Evolutionary conservation across 2,113 vertebrate species (phyloP), one percentile per base, ranked within the genome.

Genomic region (Serilophus lunatus): DNA sequence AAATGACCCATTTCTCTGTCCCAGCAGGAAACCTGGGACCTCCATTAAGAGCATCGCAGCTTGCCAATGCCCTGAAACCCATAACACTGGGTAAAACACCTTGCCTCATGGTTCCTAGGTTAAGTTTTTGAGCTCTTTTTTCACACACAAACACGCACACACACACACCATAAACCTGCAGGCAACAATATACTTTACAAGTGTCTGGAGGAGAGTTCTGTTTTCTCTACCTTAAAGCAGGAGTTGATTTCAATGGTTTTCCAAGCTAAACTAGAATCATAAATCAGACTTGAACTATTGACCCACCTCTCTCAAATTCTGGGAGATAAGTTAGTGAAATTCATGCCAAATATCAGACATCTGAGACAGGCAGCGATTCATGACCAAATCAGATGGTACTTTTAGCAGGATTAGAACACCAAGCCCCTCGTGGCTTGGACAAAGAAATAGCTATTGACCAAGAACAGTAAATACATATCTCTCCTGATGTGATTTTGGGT

Each of bases 211-310:
- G 23, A 71, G 64, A n/a, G 17, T 68, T 86, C 74, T 84, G 38
- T 61, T 49, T 26, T 82, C 53, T 84, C 77, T 68, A 16, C 72
- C 69, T 65, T 84, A 86, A 72, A 57, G 57, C 57, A 92, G 65
- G 23, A 36, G 78, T 93, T 76, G 19, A 26, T 92, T 95, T 91
- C 86, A 93, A 86, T 92, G 28, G 61, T 82, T 96, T 96, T 81
- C 83, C 94, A 95, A 93, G 74, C 77, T 91, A 76, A 31, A 13
- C 65, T 91, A 36, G 49, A 74, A 89, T 85, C 53, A 87, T 77
- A 87, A 53, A 82, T 78, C 77, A 89, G 69, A 14, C 18, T 72
- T 89, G 54, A 95, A 92, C 77, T 95, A 35, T 57, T 68, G 69
- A 89, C 65, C 36, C 25, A 79, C 40, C 4, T 87, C 66, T 82